Evolutionary conservation across 2,888 invertebrate species (phyloP).

Genomic region (Lasius platythorax): DNA sequence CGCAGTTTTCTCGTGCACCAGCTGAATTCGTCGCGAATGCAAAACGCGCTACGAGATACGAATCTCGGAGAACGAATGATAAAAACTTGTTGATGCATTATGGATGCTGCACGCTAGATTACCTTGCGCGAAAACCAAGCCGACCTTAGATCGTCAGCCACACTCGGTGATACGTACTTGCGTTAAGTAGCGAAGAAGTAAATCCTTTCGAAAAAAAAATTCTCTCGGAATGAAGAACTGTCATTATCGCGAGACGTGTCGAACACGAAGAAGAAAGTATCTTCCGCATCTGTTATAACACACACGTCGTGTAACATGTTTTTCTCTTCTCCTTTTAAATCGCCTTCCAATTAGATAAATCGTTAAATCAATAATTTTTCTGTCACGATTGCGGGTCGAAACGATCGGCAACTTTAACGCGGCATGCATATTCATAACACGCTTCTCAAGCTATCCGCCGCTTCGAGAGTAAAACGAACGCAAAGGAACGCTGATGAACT

Average conservation of each 20-base stretch:
- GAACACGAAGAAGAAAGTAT: not conserved
- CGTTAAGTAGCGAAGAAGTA: not conserved
- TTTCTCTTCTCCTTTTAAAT: not conserved
- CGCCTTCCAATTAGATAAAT: not conserved
- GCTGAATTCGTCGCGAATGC: slow-evolving; percentile 36
- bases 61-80: not conserved
- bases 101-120: slow-evolving; percentile 29
- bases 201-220: not conserved
- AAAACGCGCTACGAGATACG: slow-evolving; percentile 26
- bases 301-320: not conserved
- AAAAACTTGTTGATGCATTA: slow-evolving; percentile 41
- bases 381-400: not conserved
- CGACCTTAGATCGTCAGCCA: not conserved
- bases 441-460: not conserved
- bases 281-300: not conserved
- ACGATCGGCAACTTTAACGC: not conserved
- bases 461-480: not conserved
- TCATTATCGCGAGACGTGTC: not conserved
- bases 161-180: not conserved
- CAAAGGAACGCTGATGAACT: slow-evolving; percentile 47
- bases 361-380: not conserved
- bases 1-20: not conserved
- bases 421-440: not conserved
- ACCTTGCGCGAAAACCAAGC: slow-evolving; percentile 28
- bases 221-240: not conserved